Evolutionary conservation across 2,888 invertebrate genomes (phyloP), one percentile per base, ranked within the genome.

Genomic region (Agonopterix heracliana): DNA sequence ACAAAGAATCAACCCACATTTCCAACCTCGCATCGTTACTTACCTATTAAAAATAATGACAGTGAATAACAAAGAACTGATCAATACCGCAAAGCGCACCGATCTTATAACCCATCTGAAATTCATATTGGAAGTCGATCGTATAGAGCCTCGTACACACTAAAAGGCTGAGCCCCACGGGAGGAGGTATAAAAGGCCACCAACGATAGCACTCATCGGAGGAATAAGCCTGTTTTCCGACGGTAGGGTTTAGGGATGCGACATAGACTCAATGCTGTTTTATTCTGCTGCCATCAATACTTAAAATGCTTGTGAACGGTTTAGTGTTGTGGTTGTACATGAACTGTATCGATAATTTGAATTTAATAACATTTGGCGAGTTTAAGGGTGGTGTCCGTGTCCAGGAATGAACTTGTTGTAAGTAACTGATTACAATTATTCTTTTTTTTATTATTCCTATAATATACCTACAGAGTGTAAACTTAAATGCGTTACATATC

Each of bases 181-280:
- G 83, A 78, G 70, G 66, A 57, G 69, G 70, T 70, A 77, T 78
- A 74, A 81, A 78, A 82, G 83, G 81, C 81, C 81, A 74, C 66
- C 73, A 74, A 66, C 72, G 74, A 79, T 79, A 82, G 81, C 84
- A 84, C 85, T 84, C 85, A 84, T 84, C 81, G 81, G 67, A 73
- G 74, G 84, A 85, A 85, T 88, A 88, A 88, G 88, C 88, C 75
- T 87, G 88, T 87, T 88, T 88, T 81, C 81, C 85, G 80, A 77
- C 83, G 78, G 66, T 71, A 71, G 71, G 85, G 84, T 82, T 87
- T 84, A 86, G 74, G 63, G 83, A 81, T 81, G 85, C 78, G 80
- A 81, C 84, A 77, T 78, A 78, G 81, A 82, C 78, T 84, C 82
- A 80, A 77, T 82, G 73, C 85, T 86, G 85, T 86, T 86, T 86